Percentiles rank a stretch among this genome's conserved stretches.
These are phyloP conservation scores for Gorsachius magnificus DNA, from an alignment of 2,797 vertebrate species.

Conservation along the genomic window DNA sequence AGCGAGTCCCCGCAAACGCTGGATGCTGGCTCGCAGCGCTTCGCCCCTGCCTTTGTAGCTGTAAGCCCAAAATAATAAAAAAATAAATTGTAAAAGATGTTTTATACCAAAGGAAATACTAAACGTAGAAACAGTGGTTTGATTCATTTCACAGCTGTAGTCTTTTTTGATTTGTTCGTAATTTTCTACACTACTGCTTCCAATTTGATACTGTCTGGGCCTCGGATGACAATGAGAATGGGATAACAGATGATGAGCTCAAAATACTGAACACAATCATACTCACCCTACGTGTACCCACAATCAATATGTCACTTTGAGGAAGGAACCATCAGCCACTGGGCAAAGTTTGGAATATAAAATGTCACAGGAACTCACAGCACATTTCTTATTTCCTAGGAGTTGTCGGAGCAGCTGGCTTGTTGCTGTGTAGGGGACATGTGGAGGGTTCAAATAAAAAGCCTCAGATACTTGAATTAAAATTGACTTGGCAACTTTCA, in stretches of 20 bases:
- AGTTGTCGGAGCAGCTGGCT: conserved; percentile 22
- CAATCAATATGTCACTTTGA: conserved; percentile 81
- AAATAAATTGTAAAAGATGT: background rate
- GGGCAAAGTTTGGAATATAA: conserved; percentile 62
- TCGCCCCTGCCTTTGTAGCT: background rate
- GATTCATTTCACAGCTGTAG: conserved; percentile 75
- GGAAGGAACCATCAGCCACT: conserved; percentile 60
- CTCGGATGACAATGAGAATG: conserved; percentile 81
- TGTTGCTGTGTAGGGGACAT: background rate
- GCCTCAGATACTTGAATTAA: background rate
- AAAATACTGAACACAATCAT: conserved; percentile 72
- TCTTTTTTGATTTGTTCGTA: conserved; percentile 78
- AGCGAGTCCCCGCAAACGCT: background rate
- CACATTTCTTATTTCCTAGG: conserved; percentile 51
- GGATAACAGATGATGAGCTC: conserved; percentile 84
- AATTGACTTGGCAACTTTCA: background rate
- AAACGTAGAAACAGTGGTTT: conserved; percentile 22
- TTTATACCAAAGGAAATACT: conserved; percentile 35
- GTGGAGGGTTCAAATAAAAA: background rate
- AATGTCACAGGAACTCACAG: conserved; percentile 44
- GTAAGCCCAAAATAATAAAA: background rate
- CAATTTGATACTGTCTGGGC: conserved; percentile 79
- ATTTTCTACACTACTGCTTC: conserved; percentile 82
- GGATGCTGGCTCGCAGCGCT: background rate
- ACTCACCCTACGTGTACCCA: conserved; percentile 71